A percentile compares a stretch with the other conserved stretches of the same genome.
These are phyloP conservation scores for Dasyornis broadbenti DNA, from an alignment of 2,113 vertebrate genomes.

Conservation along the genomic window DNA sequence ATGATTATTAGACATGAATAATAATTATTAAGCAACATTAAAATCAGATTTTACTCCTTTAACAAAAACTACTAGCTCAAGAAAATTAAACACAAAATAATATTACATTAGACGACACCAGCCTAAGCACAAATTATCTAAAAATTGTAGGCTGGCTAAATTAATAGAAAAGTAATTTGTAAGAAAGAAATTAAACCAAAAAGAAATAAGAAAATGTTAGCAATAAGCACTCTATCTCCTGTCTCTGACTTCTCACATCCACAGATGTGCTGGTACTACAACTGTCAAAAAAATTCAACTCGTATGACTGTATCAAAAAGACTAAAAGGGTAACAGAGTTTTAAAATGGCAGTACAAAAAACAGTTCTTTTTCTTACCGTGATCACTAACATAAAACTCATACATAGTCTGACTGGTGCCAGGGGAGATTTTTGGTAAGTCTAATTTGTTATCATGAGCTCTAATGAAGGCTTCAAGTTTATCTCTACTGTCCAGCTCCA, in stretches of 20 bases:
- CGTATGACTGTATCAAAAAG: neutral
- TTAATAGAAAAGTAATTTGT: neutral
- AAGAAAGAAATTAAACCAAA: neutral
- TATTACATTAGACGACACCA: neutral
- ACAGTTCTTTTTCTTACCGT: constrained; percentile 56
- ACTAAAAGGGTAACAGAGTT: neutral
- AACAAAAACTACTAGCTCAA: neutral
- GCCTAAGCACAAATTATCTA: neutral
- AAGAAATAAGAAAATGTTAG: neutral
- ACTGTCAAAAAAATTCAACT: neutral
- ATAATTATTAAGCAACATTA: neutral
- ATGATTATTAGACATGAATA: neutral
- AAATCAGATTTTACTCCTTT: neutral
- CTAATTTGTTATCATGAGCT: constrained; percentile 54
- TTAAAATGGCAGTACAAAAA: neutral
- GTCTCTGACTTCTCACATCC: neutral
- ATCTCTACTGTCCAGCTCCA: constrained; percentile 72
- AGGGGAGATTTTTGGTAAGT: constrained; percentile 64
- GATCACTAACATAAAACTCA: constrained; percentile 70
- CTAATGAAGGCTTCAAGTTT: constrained; percentile 74
- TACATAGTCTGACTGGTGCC: constrained; percentile 68
- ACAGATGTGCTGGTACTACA: neutral
- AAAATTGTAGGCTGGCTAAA: neutral
- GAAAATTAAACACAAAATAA: neutral
- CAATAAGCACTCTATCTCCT: neutral